Evolutionary conservation across 2,888 invertebrate genomes (phyloP).

Genomic region (Drosophila sordidula): DNA sequence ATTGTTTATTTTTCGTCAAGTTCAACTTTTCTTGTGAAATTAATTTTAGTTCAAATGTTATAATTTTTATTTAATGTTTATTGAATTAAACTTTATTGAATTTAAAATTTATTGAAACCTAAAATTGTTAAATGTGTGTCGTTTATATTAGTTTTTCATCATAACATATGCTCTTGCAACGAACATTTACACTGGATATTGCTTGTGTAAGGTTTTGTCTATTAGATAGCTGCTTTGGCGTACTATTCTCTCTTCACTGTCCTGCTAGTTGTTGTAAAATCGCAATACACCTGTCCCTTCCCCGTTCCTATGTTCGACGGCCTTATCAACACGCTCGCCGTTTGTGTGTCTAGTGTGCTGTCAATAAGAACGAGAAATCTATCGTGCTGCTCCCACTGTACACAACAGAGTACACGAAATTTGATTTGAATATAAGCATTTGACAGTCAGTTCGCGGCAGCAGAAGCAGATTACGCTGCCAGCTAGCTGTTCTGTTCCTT

Average conservation of each 20-base stretch:
- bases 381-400: slow-evolving; percentile 51
- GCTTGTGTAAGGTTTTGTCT: slow-evolving; percentile 9
- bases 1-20: no score
- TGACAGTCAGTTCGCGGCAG: slow-evolving; percentile 59
- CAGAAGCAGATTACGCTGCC: slow-evolving; percentile 60
- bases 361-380: slow-evolving; percentile 40
- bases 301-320: slow-evolving; percentile 6
- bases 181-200: slow-evolving; percentile 4
- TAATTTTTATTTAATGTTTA: no score
- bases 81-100: no score
- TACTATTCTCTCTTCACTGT: slow-evolving; percentile 18
- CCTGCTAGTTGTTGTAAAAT: slow-evolving; percentile 31
- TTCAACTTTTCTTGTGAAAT: no score
- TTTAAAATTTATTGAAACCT: no score
- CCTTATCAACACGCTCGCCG: slow-evolving; percentile 55
- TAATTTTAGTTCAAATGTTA: no score
- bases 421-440: slow-evolving; percentile 72
- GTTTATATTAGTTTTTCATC: neutral
- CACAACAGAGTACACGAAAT: slow-evolving; percentile 58
- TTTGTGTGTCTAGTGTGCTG: slow-evolving; percentile 38
- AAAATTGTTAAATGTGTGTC: no score
- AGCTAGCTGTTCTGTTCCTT: slow-evolving; percentile 56
- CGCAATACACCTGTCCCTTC: slow-evolving; percentile 54
- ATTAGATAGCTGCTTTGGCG: slow-evolving; percentile 7
- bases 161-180: neutral